phyloP scores from a whole-genome alignment of 2,888 invertebrate genomes.

The Erannis defoliaria region DNA sequence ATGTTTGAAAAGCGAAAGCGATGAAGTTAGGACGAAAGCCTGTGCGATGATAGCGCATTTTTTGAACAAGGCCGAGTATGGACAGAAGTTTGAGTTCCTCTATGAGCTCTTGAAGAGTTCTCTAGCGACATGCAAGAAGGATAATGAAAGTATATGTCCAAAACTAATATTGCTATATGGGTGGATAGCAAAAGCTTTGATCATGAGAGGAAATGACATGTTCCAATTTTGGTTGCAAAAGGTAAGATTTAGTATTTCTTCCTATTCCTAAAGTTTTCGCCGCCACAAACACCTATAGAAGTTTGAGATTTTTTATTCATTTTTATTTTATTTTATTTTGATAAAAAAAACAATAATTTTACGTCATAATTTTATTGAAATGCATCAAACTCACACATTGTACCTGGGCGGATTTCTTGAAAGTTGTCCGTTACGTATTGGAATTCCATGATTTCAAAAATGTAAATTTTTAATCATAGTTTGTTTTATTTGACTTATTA shows the following conservation, averaged over 20 bases:
- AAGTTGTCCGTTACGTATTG: too few species aligned
- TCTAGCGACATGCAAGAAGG: slow-evolving; percentile 56
- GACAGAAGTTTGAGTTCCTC: slow-evolving; percentile 70
- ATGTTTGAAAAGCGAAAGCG: slow-evolving; percentile 66
- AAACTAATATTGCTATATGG: slow-evolving; percentile 71
- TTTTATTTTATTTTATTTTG: slow-evolving; percentile 14
- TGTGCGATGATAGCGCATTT: slow-evolving; percentile 85
- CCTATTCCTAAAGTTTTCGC: too few species aligned
- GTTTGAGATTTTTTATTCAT: too few species aligned
- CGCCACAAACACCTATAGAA: too few species aligned
- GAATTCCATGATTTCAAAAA: too few species aligned
- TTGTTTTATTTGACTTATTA: too few species aligned
- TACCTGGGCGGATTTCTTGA: too few species aligned
- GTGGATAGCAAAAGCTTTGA: slow-evolving; percentile 75
- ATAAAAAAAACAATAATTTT: too few species aligned
- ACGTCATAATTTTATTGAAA: too few species aligned
- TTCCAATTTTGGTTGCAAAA: slow-evolving; percentile 78
- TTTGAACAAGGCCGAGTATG: slow-evolving; percentile 85
- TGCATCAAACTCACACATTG: too few species aligned
- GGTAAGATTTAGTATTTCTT: slow-evolving; percentile 62
- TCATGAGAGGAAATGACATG: slow-evolving; percentile 71
- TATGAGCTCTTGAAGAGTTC: slow-evolving; percentile 68
- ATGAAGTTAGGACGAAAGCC: slow-evolving; percentile 69
- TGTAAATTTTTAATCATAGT: too few species aligned
- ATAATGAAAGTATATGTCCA: slow-evolving; percentile 58